phyloP scores from a whole-genome alignment of 2,113 vertebrate genomes.

The Limanda limanda region DNA sequence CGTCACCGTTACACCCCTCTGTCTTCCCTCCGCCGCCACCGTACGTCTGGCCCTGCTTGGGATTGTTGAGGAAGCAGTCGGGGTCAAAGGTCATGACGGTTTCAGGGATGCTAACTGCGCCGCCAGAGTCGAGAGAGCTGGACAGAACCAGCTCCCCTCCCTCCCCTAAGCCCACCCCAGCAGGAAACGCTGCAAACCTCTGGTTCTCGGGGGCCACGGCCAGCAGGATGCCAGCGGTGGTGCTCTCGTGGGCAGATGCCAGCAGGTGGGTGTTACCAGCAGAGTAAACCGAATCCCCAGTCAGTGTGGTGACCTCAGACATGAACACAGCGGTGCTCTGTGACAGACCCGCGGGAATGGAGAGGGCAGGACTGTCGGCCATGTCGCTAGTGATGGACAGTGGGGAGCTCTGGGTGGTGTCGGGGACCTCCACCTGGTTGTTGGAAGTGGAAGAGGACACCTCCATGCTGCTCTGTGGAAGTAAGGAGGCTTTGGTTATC shows the following conservation, averaged over 20 bases:
- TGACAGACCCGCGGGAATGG: constrained; percentile 91
- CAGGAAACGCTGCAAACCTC: constrained; percentile 94
- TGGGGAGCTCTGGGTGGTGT: constrained; percentile 98
- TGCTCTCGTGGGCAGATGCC: constrained; percentile 83
- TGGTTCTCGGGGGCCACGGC: constrained; percentile 94
- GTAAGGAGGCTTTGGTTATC: constrained; percentile 92
- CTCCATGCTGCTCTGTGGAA: constrained; percentile 97
- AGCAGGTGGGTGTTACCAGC: constrained; percentile 93
- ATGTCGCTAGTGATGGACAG: constrained; percentile 97
- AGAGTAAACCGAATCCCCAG: constrained; percentile 93
- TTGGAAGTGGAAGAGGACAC: constrained; percentile 91
- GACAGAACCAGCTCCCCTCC: constrained; percentile 93
- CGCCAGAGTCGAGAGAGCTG: constrained; percentile 90
- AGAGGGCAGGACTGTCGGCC: constrained; percentile 93
- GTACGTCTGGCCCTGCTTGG: constrained; percentile 98
- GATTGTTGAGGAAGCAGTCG: constrained; percentile 99
- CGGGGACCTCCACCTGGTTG: constrained; percentile 97
- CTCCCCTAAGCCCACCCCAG: constrained; percentile 83
- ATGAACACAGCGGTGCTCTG: constrained; percentile 96
- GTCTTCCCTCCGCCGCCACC: constrained; percentile 87
- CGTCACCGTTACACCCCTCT: constrained; percentile 73
- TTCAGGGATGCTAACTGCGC: constrained; percentile 91
- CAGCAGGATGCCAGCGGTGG: constrained; percentile 90
- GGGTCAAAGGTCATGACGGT: constrained; percentile 98
- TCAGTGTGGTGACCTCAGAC: constrained; percentile 91